Evolutionary conservation across 2,888 invertebrate species (phyloP), one percentile per base, ranked within the genome.

Genomic region (Eupithecia vulgata): DNA sequence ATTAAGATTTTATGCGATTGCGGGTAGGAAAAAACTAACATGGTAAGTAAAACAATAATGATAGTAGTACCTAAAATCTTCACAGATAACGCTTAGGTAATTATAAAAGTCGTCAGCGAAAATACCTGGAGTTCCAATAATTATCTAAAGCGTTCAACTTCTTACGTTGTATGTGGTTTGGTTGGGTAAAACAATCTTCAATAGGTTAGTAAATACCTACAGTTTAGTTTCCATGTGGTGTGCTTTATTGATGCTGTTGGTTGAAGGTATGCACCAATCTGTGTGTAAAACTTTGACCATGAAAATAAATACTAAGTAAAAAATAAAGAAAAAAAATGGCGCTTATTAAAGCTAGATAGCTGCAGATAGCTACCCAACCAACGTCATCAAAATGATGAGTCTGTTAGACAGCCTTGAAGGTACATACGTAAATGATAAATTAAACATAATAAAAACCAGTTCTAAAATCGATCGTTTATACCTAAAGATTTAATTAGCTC

Each of bases 391-490:
- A n/a, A 25, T 57, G 57, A 57, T 57, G 57, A 57, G 25, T 57
- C 57, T 57, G 1, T 57, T 21, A 25, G 57, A 57, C 57, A 72
- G 52, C 67, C 62, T 71, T 71, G 68, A 42, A 68, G 59, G 48
- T 48, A 52, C 48, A 70, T 70, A 42, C 66, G 62, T 37, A 71
- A 73, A 76, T 72, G 73, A 73, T 78, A 75, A 76, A 72, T 69
- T 69, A 74, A 64, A 66, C 64, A 21, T 48, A 61, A 67, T 68
- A 72, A 71, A 67, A 72, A 67, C 72, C 45, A 42, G 74, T 76
- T 77, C 30, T 30, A 35, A 52, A 37, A 70, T 57, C 57, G 25
- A 25, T 52, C 21, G 12, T 25, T 12, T 21, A 25, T 57, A 57
- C 57, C 57, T 57, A 57, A 57, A 57, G 12, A 21, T 12, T 57